These are phyloP conservation scores for Coccyzus lansbergi DNA, from an alignment of 2,797 vertebrate genomes.

Conservation along the genomic window DNA sequence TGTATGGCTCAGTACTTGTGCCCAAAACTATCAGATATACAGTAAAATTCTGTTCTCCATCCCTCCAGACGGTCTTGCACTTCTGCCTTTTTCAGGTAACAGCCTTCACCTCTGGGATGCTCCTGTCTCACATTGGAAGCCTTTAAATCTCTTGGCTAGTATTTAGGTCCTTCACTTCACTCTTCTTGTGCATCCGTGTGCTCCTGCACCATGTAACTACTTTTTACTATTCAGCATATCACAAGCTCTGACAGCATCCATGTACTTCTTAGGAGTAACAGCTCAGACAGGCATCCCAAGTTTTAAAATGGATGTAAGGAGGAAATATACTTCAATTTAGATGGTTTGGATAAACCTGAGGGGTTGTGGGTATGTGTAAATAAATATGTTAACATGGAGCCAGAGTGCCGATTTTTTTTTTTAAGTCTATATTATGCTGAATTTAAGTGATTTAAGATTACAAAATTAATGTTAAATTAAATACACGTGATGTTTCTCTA, in stretches of 20 bases:
- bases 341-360: neutral
- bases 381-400: neutral
- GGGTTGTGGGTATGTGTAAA: neutral
- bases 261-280: neutral
- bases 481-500: neutral
- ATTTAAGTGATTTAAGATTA: neutral
- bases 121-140: neutral
- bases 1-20: neutral
- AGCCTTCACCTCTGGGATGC: neutral
- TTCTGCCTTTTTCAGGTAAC: neutral
- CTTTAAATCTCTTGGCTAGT: neutral
- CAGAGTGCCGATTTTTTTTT: neutral
- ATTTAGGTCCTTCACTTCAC: neutral
- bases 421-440: neutral
- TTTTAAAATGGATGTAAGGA: neutral
- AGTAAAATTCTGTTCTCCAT: neutral
- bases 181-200: neutral
- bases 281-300: neutral
- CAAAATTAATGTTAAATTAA: neutral
- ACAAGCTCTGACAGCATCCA: neutral
- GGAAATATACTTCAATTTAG: neutral
- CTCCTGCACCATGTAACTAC: rapidly evolving
- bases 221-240: neutral
- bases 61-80: neutral
- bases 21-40: neutral